These are phyloP conservation scores for Poeciliopsis turneri DNA, from an alignment of 2,797 vertebrate genomes.

Conservation along the genomic window DNA sequence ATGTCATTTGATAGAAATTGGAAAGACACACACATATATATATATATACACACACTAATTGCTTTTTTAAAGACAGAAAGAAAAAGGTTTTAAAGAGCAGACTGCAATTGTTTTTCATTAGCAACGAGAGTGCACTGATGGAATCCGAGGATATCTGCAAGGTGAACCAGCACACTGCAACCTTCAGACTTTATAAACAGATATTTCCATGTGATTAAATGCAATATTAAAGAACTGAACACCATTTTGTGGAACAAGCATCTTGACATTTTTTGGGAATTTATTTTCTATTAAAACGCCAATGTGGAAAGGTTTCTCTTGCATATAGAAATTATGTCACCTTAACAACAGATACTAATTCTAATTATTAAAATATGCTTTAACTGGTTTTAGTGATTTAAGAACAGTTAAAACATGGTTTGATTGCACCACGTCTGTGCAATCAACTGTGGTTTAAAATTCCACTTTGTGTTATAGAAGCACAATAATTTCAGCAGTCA, in stretches of 20 bases:
- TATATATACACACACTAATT: neutral
- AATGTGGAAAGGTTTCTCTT: neutral
- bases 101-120: neutral
- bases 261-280: neutral
- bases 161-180: neutral
- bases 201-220: conserved; percentile 1
- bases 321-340: neutral
- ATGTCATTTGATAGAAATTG: neutral
- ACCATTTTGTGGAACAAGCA: neutral
- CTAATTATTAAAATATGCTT: neutral
- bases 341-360: neutral
- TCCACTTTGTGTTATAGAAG: neutral
- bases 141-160: neutral
- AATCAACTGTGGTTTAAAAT: neutral
- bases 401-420: neutral
- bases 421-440: no score
- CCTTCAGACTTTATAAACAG: neutral
- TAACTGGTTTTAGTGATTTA: neutral
- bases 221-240: neutral
- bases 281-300: neutral
- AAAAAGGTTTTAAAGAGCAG: no score
- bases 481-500: neutral
- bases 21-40: neutral
- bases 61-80: neutral
- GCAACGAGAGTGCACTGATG: neutral